These are phyloP conservation scores for Mus pahari DNA, from an alignment of 2,113 vertebrate genomes.

Conservation along the genomic window DNA sequence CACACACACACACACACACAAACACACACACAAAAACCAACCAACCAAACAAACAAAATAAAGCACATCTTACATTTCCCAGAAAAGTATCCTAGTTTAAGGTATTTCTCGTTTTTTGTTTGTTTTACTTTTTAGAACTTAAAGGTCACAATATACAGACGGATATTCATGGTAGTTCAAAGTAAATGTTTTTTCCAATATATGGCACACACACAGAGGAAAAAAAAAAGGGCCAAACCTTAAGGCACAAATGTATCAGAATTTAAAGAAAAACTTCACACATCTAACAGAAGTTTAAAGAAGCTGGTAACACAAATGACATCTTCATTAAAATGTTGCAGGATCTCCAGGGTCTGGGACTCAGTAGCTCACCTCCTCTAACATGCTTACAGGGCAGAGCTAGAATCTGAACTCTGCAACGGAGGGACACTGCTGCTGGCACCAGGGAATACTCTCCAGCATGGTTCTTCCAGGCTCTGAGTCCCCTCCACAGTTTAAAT, in stretches of 20 bases:
- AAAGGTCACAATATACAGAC: background rate
- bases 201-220: no score
- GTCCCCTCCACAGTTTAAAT: background rate
- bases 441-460: background rate
- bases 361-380: constrained; percentile 26
- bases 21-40: background rate
- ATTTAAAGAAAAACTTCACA: background rate
- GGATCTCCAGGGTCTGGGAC: constrained; percentile 33
- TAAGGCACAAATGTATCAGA: constrained; percentile 22
- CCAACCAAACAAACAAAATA: background rate
- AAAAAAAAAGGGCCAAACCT: constrained; percentile 23
- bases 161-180: constrained; percentile 5
- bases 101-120: constrained; percentile 37
- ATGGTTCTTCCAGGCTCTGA: background rate
- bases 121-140: constrained; percentile 59
- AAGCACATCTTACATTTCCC: constrained; percentile 8
- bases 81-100: constrained; percentile 38
- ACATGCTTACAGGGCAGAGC: background rate
- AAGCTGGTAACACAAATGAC: constrained; percentile 29
- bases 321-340: background rate
- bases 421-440: background rate
- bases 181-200: constrained; percentile 43
- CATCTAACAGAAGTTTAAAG: background rate
- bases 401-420: background rate
- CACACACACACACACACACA: background rate